A percentile compares a stretch with the other conserved stretches of the same genome.
phyloP scores from a whole-genome alignment of 2,888 invertebrate genomes.

The Leistus spinibarbis region DNA sequence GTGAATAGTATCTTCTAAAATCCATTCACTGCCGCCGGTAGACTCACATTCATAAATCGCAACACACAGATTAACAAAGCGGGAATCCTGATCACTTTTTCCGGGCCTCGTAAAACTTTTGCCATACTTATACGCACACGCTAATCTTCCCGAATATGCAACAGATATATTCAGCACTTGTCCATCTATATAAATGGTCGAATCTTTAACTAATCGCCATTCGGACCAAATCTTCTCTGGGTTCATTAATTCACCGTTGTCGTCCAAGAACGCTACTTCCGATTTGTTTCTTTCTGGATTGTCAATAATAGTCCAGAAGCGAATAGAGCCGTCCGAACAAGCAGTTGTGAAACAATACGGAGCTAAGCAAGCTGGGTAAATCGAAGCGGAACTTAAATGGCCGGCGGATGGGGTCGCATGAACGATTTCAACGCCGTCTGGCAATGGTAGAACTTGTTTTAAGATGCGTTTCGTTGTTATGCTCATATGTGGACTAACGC shows the following conservation, averaged over 20 bases:
- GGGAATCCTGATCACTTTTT: conserved; percentile 67
- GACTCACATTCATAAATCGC: conserved; percentile 99
- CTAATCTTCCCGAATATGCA: conserved; percentile 96
- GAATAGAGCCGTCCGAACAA: conserved; percentile 89
- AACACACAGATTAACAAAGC: conserved; percentile 89
- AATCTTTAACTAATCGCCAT: conserved; percentile 62
- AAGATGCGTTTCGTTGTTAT: conserved; percentile 93
- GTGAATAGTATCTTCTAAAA: conserved; percentile 94
- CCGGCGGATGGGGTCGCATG: conserved; percentile 96
- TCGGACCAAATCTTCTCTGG: conserved; percentile 56
- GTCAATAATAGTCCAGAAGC: conserved; percentile 75
- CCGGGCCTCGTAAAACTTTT: conserved; percentile 85
- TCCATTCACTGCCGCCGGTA: conserved; percentile 94
- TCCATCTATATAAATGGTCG: conserved; percentile 68
- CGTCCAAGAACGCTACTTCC: conserved; percentile 52
- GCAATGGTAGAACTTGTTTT: conserved; percentile 84
- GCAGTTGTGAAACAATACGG: conserved; percentile 96
- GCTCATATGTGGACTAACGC: conserved; percentile 72
- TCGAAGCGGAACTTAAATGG: conserved; percentile 95
- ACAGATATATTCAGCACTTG: conserved; percentile 93
- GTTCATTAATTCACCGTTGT: conserved; percentile 53
- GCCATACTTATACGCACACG: conserved; percentile 95
- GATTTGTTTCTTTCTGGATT: conserved; percentile 44
- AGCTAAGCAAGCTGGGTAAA: conserved; percentile 98
- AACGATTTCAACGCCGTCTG: conserved; percentile 89